These are phyloP conservation scores for Deilephila porcellus DNA, from an alignment of 2,888 invertebrate species.

Conservation along the genomic window DNA sequence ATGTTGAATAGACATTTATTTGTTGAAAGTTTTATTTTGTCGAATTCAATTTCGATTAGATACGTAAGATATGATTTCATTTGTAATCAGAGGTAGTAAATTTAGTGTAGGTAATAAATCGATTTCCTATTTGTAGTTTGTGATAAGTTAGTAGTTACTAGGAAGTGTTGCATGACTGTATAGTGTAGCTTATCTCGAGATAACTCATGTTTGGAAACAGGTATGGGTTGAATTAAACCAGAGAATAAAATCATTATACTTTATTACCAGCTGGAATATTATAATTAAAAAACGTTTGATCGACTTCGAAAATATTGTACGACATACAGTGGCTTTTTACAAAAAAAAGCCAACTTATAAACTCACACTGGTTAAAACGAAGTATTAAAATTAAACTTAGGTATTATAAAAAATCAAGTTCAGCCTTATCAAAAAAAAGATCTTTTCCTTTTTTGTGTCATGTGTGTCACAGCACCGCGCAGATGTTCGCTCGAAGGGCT, in stretches of 20 bases:
- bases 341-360: slow-evolving; percentile 68
- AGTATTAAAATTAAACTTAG: slow-evolving; percentile 80
- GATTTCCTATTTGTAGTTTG: background rate
- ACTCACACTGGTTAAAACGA: slow-evolving; percentile 74
- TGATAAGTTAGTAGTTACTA: slow-evolving; percentile 1
- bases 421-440: slow-evolving; percentile 84
- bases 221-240: slow-evolving; percentile 56
- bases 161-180: background rate
- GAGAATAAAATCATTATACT: slow-evolving; percentile 71
- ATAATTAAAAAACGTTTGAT: slow-evolving; percentile 78
- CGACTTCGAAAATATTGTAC: slow-evolving; percentile 81
- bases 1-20: too few species aligned
- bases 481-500: slow-evolving; percentile 69
- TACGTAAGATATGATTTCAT: too few species aligned
- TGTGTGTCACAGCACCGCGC: slow-evolving; percentile 69
- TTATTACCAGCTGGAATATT: slow-evolving; percentile 80
- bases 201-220: background rate
- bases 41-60: too few species aligned
- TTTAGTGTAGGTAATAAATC: background rate
- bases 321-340: slow-evolving; percentile 67
- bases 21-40: too few species aligned
- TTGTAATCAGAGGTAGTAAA: too few species aligned
- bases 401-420: slow-evolving; percentile 78
- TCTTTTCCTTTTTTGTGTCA: slow-evolving; percentile 76
- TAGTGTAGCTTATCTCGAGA: background rate